Evolutionary conservation across 2,797 vertebrate genomes (phyloP).

Genomic region (Sebastolobus alascanus): DNA sequence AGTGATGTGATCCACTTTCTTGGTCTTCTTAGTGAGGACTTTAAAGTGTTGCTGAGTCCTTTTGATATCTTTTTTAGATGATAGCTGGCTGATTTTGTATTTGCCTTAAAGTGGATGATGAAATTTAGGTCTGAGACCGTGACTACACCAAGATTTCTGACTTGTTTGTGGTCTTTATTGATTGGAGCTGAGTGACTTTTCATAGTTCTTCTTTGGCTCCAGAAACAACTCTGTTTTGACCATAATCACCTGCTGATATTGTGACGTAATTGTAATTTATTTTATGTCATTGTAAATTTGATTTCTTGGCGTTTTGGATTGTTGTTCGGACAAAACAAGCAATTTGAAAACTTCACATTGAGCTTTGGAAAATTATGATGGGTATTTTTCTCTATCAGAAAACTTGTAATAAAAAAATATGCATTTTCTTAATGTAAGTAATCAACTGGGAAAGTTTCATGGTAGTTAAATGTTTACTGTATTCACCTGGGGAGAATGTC

Average conservation of each 20-base stretch:
- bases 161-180: conserved; percentile 1
- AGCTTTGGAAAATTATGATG: too few relatives aligned
- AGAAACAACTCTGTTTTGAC: too few relatives aligned
- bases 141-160: neutral
- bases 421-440: neutral
- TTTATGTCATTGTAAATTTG: too few relatives aligned
- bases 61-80: neutral
- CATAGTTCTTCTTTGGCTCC: too few relatives aligned
- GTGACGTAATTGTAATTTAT: too few relatives aligned
- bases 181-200: neutral
- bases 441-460: neutral
- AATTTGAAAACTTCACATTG: rapidly evolving
- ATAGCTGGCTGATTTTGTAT: neutral
- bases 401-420: neutral
- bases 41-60: neutral
- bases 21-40: neutral
- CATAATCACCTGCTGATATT: too few relatives aligned
- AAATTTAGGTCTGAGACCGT: neutral
- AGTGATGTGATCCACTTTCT: neutral
- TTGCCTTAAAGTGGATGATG: neutral
- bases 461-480: neutral
- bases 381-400: neutral
- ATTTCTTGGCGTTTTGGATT: too few relatives aligned
- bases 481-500: neutral
- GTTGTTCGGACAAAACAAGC: too few relatives aligned